Evolutionary conservation across 1,140 invertebrate species (phyloP).

Genomic region (Drosophila ironensis): DNA sequence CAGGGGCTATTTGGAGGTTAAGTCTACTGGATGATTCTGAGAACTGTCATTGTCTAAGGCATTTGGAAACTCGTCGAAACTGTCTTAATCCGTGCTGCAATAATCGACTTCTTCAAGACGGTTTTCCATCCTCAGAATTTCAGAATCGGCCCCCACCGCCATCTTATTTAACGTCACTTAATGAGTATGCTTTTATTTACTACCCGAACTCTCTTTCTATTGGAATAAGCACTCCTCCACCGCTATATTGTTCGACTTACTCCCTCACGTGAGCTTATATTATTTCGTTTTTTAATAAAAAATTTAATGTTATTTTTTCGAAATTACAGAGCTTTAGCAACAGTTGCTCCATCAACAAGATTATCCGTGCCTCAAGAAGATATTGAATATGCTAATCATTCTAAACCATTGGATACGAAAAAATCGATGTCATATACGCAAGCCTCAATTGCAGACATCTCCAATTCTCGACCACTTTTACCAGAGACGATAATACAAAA

Average conservation of each 20-base stretch:
- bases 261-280: slow-evolving; percentile 61
- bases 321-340: not conserved
- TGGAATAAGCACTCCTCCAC: slow-evolving; percentile 68
- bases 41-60: slow-evolving; percentile 68
- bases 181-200: slow-evolving; percentile 71
- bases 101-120: slow-evolving; percentile 61
- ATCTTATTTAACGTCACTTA: slow-evolving; percentile 73
- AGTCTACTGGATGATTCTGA: slow-evolving; percentile 71
- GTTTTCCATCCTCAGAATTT: slow-evolving; percentile 71
- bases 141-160: slow-evolving; percentile 77
- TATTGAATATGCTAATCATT: slow-evolving; percentile 25
- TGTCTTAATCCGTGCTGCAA: slow-evolving; percentile 75
- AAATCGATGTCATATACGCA: no score
- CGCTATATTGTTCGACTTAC: slow-evolving; percentile 74
- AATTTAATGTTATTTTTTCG: not conserved
- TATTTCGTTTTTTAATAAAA: not conserved
- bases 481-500: no score
- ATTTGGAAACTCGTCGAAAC: slow-evolving; percentile 70
- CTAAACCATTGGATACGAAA: no score
- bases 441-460: no score
- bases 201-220: slow-evolving; percentile 46
- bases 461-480: no score
- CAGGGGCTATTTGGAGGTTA: slow-evolving; percentile 74
- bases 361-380: not conserved
- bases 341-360: not conserved